Evolutionary conservation across 2,888 invertebrate species (phyloP), one percentile per base, ranked within the genome.

Genomic region (Eristalis tenax): DNA sequence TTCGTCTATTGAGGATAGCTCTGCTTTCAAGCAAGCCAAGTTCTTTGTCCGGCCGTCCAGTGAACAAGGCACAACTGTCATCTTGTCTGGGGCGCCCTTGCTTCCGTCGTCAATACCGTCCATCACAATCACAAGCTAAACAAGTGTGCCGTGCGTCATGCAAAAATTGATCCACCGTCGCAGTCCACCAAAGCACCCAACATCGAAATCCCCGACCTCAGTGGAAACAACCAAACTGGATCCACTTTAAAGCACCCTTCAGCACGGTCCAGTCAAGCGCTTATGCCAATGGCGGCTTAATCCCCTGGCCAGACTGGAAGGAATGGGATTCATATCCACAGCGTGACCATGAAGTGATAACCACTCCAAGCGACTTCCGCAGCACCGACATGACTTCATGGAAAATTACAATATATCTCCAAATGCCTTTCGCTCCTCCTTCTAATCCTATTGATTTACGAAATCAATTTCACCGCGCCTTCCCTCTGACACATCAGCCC

Each of bases 381-480:
- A 1, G n/a, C n/a, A n/a, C n/a, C n/a, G n/a, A n/a, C n/a, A n/a
- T n/a, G n/a, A n/a, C n/a, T n/a, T n/a, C n/a, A n/a, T n/a, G 4
- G 32, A 1, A 43, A 40, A n/a, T 43, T 43, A 43, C 43, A n/a
- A 43, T 43, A 2, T 15, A 43, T 43, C 15, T 6, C n/a, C n/a
- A 43, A 43, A 11, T 2, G 10, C 4, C 43, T 5, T n/a, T 15
- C 43, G 0, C n/a, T 23, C 64, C 76, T 61, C 56, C 56, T 38
- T 63, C 56, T 64, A 65, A 76, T 76, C 59, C 65, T 32, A 82
- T 82, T 82, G 77, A 71, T 77, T 82, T 28, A 66, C 35, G 61
- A 82, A 82, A 82, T 77, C 76, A 82, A 82, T 77, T 82, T 66
- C 35, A 71, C 66, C 82, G 56, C 65, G 64, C 70, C 65, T 82